Evolutionary conservation across 2,888 invertebrate species (phyloP), one percentile per base, ranked within the genome.

Genomic region (Dilophus febrilis): DNA sequence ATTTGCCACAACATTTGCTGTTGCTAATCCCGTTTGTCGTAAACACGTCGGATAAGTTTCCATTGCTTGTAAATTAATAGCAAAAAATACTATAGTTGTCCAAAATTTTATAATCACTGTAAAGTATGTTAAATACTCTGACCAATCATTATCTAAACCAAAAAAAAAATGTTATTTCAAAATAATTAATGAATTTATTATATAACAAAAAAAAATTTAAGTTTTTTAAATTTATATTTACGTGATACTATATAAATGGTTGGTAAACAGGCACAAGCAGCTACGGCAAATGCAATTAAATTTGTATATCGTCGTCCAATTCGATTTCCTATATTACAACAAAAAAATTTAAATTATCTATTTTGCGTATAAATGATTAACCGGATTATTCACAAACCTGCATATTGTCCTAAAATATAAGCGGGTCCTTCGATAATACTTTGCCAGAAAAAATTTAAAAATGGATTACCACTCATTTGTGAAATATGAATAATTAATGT

Each of bases 1-100:
- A 51, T 70, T 71, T 7, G 69, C 67, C 34, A 70, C 50, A 28
- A 74, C 65, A 40, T 67, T 66, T 26, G 73, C 71, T 41, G 76
- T 51, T 1, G 75, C 69, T 47, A 72, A 66, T 38, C 77, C 77
- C 7, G 74, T 70, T 51, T 76, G 74, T 17, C 78, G 61, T 27
- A 77, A 58, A 47, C 71, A 71, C 0, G 77, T 77, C 12, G 77
- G 77, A 53, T 74, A 77, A 16, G 74, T 62, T 56, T 78, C 77
- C 54, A 77, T 66, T 41, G 71, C 68, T 45, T 76, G 69, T 39
- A 77, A 57, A 50, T 67, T 70, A 19, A 68, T 67, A 14, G 69
- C 63, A 48, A 72, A 72, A 53, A 70, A 74, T 6, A 69, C 63
- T 18, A 72, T 51, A 4, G 71, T 69, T 40, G 69, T 62, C 18